phyloP scores from a whole-genome alignment of 2,113 vertebrate genomes.

The Antechinus stuartii region DNA sequence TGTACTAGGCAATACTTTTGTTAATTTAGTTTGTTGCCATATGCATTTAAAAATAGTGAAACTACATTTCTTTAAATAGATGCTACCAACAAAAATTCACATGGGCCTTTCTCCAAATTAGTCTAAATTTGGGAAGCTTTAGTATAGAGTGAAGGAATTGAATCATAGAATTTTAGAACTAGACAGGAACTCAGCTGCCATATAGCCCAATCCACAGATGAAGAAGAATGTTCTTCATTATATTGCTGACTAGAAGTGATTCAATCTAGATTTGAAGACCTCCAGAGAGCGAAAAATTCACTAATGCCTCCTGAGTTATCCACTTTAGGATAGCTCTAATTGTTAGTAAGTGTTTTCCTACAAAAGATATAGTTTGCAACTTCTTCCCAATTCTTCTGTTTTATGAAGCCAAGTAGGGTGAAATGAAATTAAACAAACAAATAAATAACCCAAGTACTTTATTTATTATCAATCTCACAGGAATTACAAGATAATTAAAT shows the following conservation, averaged over 20 bases:
- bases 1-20: background rate
- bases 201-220: background rate
- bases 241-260: background rate
- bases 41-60: background rate
- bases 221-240: background rate
- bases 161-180: conserved; percentile 13
- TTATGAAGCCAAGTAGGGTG: background rate
- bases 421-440: background rate
- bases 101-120: conserved; percentile 16
- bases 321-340: background rate
- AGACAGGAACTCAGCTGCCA: background rate
- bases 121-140: conserved; percentile 9
- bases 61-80: background rate
- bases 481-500: conserved; percentile 8
- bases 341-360: background rate
- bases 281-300: background rate
- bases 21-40: background rate
- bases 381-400: background rate
- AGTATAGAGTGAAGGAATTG: background rate
- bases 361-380: background rate
- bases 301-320: background rate
- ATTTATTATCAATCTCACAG: conserved; percentile 41
- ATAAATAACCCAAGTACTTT: conserved; percentile 12
- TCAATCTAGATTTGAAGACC: background rate
- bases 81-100: conserved; percentile 30